phyloP scores from a whole-genome alignment of 1,140 invertebrate genomes.

The Teleogryllus occipitalis region DNA sequence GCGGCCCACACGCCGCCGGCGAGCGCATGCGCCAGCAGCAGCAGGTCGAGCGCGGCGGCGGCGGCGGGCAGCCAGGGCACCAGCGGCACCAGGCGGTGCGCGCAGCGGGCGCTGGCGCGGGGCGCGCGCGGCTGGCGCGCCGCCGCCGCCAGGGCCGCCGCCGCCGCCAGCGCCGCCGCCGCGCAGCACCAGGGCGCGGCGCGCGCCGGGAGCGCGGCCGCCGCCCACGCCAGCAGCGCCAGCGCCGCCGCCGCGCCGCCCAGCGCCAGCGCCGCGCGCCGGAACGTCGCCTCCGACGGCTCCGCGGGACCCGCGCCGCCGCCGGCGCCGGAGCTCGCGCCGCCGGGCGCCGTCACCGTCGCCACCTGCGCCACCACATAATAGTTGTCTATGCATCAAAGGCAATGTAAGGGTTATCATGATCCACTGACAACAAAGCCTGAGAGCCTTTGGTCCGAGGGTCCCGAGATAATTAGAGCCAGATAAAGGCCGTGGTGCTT shows the following conservation, averaged over 20 bases:
- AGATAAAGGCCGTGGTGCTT: too few species aligned
- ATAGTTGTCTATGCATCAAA: too few species aligned
- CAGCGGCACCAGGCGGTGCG: not conserved
- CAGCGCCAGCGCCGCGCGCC: constrained; percentile 5
- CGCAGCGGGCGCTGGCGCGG: not conserved
- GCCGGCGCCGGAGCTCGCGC: not conserved
- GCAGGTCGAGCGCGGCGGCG: not conserved
- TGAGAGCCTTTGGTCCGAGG: too few species aligned
- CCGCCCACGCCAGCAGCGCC: not conserved
- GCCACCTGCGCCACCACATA: constrained; percentile 13
- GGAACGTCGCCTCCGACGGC: not conserved
- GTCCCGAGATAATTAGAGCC: too few species aligned
- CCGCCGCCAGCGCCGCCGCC: not conserved
- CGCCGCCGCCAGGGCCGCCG: not conserved
- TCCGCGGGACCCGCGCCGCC: not conserved
- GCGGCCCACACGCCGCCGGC: not conserved
- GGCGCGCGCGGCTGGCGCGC: constrained; percentile 7
- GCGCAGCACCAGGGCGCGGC: not conserved
- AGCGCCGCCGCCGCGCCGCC: not conserved
- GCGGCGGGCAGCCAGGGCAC: constrained; percentile 13
- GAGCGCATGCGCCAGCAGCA: constrained; percentile 7
- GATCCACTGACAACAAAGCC: too few species aligned
- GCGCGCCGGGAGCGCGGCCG: not conserved
- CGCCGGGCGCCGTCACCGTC: not conserved
- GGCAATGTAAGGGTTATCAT: too few species aligned